Conservation (phyloP, 2,888 invertebrate genomes). For the Stenichneumon culpator region DNA sequence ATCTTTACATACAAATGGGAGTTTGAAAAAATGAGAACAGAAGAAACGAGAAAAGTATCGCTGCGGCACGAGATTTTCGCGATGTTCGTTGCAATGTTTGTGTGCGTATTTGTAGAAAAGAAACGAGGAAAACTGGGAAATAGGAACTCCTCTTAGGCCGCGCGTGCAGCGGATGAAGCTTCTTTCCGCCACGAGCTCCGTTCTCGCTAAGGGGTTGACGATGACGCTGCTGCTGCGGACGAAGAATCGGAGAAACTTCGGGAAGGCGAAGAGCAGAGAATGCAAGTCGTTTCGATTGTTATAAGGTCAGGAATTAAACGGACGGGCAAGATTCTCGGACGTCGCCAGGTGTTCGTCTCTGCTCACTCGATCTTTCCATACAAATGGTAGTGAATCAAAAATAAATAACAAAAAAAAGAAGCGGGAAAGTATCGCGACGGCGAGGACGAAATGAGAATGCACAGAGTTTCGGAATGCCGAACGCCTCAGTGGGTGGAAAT, state of each 20-base stretch:
- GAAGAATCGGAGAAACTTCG: neutral
- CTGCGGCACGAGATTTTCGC: neutral
- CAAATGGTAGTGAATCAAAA: too few relatives aligned
- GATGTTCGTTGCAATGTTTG: neutral
- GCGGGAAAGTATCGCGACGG: neutral
- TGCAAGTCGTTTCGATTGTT: too few relatives aligned
- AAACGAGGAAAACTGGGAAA: neutral
- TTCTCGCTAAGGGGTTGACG: neutral
- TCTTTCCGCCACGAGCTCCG: neutral
- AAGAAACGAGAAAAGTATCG: neutral
- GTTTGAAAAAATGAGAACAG: neutral
- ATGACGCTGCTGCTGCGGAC: neutral
- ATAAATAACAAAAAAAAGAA: neutral
- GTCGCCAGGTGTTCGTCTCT: constrained; percentile 17
- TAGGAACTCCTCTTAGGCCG: neutral
- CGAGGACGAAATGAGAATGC: constrained; percentile 39
- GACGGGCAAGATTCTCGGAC: constrained; percentile 5
- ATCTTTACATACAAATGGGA: constrained; percentile 5
- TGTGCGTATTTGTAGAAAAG: too few relatives aligned
- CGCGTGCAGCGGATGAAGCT: neutral
- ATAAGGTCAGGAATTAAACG: constrained; percentile 39
- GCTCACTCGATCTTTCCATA: too few relatives aligned
- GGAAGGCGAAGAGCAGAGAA: too few relatives aligned
- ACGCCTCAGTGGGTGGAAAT: constrained; percentile 30
- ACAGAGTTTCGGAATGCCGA: constrained; percentile 7